Evolutionary conservation across 2,797 vertebrate species (phyloP), one percentile per base, ranked within the genome.

Genomic region (Manis javanica): DNA sequence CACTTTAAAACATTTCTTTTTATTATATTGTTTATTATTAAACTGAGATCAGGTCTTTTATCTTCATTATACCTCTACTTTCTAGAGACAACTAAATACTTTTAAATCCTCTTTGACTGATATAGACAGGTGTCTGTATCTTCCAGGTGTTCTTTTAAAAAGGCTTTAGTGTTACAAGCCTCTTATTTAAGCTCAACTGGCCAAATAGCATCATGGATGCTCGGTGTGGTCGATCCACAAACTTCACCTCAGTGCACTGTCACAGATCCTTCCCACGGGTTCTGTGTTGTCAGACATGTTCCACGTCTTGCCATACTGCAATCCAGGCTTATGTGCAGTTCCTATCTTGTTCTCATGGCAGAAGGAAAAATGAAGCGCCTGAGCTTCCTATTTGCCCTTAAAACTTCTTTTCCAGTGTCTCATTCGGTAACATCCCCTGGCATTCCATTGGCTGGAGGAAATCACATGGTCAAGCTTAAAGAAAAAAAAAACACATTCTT

Each of bases 1-100:
- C 74, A 42, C 34, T 79, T 74, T 79, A 12, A 74, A 86, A 46
- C 64, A 39, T 72, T 93, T 97, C n/a, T 87, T 53, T 77, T 59
- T 64, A 74, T 29, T 63, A 82, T 19, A 16, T 46, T 59, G 0
- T 13, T 15, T 72, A 37, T 74, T 75, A 42, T 61, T 78, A 83
- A 93, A 29, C 26, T 57, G 10, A 75, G 39, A 94, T n/a, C 12
- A 51, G 55, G 11, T 57, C 14, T 72, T 1, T 42, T 57, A 8
- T 83, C n/a, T 71, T 85, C 92, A 18, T 81, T 78, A n/a, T 74
- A 81, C 34, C 7, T 75, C 31, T 69, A 39, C 10, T 51, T 97
- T 90, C 59, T 87, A 31, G 7, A 86, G 31, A 93, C 29, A 90
- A 13, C 12, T 69, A 51, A 84, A 26, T n/a, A 53, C 1, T 6